These are phyloP conservation scores for Dicyrtomina minuta DNA, from an alignment of 2,888 invertebrate genomes.

Conservation along the genomic window DNA sequence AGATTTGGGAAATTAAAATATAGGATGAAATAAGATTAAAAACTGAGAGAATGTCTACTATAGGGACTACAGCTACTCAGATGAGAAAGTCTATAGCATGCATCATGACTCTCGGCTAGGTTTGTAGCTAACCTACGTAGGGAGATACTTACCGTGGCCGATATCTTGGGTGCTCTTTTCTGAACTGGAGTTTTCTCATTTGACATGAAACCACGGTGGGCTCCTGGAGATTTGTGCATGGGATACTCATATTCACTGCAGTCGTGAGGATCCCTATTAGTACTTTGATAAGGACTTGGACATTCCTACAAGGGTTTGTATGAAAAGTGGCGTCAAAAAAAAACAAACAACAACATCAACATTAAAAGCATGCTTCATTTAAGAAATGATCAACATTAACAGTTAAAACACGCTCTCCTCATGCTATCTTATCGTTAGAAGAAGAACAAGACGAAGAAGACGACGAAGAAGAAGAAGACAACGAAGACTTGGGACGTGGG, in stretches of 20 bases:
- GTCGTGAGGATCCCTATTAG: slow-evolving; percentile 32
- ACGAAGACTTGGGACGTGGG: not conserved
- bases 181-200: slow-evolving; percentile 28
- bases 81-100: too few species aligned
- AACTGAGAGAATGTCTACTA: too few species aligned
- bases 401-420: not conserved
- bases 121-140: not conserved
- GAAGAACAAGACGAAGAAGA: too few species aligned
- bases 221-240: slow-evolving; percentile 33
- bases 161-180: slow-evolving; percentile 18
- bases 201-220: slow-evolving; percentile 18
- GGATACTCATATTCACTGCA: slow-evolving; percentile 32
- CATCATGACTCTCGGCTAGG: too few species aligned
- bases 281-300: slow-evolving; percentile 31
- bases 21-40: too few species aligned
- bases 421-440: not conserved
- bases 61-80: too few species aligned
- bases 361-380: too few species aligned
- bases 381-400: not conserved
- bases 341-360: not conserved
- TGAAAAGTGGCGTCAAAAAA: slow-evolving; percentile 4
- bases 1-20: too few species aligned
- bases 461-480: not conserved
- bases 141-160: slow-evolving; percentile 30
- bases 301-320: slow-evolving; percentile 30